Evolutionary conservation across 2,113 vertebrate species (phyloP), one percentile per base, ranked within the genome.

Genomic region (Gymnogyps californianus): DNA sequence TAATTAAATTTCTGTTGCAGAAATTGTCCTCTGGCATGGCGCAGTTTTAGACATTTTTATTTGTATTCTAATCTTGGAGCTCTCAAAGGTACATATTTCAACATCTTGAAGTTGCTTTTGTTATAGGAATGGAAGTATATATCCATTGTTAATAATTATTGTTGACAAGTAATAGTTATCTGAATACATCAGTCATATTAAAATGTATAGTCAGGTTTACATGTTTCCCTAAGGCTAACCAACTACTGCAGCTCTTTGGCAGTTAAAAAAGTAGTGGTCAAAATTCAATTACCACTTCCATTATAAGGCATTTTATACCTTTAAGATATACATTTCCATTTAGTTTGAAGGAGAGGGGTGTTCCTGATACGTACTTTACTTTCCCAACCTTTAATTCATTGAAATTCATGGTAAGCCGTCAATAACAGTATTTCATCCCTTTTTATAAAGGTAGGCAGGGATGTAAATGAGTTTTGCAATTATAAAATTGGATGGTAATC

Each of bases 81-180:
- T 97, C 92, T 93, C 85, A 97, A 97, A 98, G 93, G 89, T 98
- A 98, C 91, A 94, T 97, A 95, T 98, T 98, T 97, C 96, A 97
- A 97, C 96, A 98, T 96, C 97, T 96, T 96, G 80, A 97, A 93
- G 79, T 98, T 97, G 94, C 95, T 98, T 97, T 98, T 98, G 93
- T 98, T 97, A 98, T 97, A 97, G 97, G 97, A 98, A 98, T 98
- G 97, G 97, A 97, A 98, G 96, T 98, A 98, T 98, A 97, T 98
- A 98, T 96, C 95, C 97, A 98, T 97, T 96, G 97, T 97, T 98
- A 98, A 97, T 97, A 97, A 97, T 97, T 98, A 98, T 91, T 97
- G 96, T 97, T 98, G 98, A 98, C 94, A 98, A 98, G 92, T 98
- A 98, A 97, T 98, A 98, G 95, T 98, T 98, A 98, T 91, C 89